A percentile compares a stretch with the other conserved stretches of the same genome.
Conservation (phyloP, 2,797 vertebrate species). For the Spinus pinus region DNA sequence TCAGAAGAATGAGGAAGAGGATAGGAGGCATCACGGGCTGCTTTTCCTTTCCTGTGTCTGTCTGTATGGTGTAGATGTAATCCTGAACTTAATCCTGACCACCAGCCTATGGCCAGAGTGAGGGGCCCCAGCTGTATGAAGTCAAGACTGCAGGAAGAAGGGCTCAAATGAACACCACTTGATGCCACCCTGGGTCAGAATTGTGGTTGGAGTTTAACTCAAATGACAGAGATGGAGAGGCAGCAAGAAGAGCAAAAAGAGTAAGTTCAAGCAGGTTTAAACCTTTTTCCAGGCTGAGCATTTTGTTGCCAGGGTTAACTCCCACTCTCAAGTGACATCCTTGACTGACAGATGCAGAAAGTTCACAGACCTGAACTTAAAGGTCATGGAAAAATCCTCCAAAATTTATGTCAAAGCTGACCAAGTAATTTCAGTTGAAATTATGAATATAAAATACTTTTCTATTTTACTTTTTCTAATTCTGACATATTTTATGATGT, state of each 20-base stretch:
- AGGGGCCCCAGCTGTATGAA: background rate
- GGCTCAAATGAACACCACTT: background rate
- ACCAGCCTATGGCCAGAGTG: background rate
- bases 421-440: background rate
- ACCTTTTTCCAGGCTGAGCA: background rate
- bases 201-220: background rate
- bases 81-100: background rate
- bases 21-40: accelerated
- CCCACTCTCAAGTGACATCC: background rate
- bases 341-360: background rate
- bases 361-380: background rate
- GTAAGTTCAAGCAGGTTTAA: background rate
- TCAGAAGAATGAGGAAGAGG: background rate
- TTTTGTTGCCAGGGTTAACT: background rate
- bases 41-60: background rate
- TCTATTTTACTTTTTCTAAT: background rate
- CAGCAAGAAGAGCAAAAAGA: background rate
- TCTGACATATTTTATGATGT: background rate
- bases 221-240: background rate
- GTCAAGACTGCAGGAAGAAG: background rate
- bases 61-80: background rate
- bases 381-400: background rate
- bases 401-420: background rate
- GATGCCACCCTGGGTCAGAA: background rate
- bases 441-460: background rate